Conservation (phyloP, 2,797 vertebrate genomes). For the Lutjanus campechanus region DNA sequence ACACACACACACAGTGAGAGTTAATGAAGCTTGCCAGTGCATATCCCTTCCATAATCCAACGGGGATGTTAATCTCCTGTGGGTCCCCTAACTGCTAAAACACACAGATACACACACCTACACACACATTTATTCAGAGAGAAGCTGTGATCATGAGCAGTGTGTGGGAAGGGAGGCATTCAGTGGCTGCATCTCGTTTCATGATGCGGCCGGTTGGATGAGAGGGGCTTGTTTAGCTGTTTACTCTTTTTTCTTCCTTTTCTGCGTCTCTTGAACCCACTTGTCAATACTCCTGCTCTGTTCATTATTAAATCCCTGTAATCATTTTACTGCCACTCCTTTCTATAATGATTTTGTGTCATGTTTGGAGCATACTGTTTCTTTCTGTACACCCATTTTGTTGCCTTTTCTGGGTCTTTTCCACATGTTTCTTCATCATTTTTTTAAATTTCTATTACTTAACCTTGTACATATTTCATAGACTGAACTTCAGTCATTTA, state of each 20-base stretch:
- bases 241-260: conserved; percentile 13
- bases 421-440: no score
- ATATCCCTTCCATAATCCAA: conserved; percentile 62
- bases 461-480: background rate
- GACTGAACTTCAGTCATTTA: conserved; percentile 4
- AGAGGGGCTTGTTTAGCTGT: conserved; percentile 39
- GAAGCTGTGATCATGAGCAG: conserved; percentile 43
- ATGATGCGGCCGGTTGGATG: conserved; percentile 46
- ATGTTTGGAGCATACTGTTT: background rate
- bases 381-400: background rate
- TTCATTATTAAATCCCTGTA: conserved; percentile 40
- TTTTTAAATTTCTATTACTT: background rate
- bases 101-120: conserved; percentile 55
- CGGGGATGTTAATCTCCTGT: conserved; percentile 67
- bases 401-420: background rate
- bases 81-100: conserved; percentile 49
- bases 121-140: conserved; percentile 36
- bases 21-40: conserved; percentile 70
- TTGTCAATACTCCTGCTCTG: conserved; percentile 19
- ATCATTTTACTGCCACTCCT: conserved; percentile 8
- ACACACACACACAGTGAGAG: conserved; percentile 34
- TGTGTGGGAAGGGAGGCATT: conserved; percentile 59
- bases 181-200: conserved; percentile 40
- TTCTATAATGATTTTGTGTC: conserved; percentile 2
- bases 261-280: conserved; percentile 22